A percentile compares a stretch with the other conserved stretches of the same genome.
phyloP scores from a whole-genome alignment of 2,113 vertebrate species.

The Nansenia antarctica region DNA sequence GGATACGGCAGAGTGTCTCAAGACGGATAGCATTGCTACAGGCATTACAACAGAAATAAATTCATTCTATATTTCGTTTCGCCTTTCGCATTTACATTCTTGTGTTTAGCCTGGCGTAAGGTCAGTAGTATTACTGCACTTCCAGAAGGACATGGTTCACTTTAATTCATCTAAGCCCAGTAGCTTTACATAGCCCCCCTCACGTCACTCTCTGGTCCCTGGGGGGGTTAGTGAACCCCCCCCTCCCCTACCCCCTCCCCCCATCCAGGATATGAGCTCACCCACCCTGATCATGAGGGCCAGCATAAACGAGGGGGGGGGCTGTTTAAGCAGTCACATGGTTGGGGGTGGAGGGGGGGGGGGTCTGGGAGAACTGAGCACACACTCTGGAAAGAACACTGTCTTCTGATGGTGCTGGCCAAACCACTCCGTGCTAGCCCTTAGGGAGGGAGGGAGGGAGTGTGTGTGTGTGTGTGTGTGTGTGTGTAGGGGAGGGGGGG shows the following conservation, averaged over 20 bases:
- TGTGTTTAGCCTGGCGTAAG: neutral
- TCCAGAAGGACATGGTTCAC: neutral
- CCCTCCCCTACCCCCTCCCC: neutral
- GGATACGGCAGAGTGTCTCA: too few relatives aligned
- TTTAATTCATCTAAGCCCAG: neutral
- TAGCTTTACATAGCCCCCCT: neutral
- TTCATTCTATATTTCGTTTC: neutral
- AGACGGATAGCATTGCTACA: neutral
- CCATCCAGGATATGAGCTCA: slow-evolving; percentile 23
- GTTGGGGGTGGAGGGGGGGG: slow-evolving; percentile 20
- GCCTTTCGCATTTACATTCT: neutral
- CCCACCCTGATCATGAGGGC: slow-evolving; percentile 32
- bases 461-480: slow-evolving; percentile 14
- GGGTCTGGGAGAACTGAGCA: slow-evolving; percentile 22
- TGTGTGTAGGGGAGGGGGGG: slow-evolving; percentile 11
- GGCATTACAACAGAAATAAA: neutral
- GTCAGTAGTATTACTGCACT: neutral
- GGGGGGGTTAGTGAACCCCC: neutral
- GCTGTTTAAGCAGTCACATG: slow-evolving; percentile 51
- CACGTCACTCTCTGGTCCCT: neutral
- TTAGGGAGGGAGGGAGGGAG: slow-evolving; percentile 29
- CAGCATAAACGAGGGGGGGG: slow-evolving; percentile 11
- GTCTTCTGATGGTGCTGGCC: slow-evolving; percentile 38
- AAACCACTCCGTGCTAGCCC: slow-evolving; percentile 41
- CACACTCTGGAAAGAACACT: slow-evolving; percentile 22